Conservation (phyloP, 2,113 vertebrate species). For the Glaucidium brasilianum region DNA sequence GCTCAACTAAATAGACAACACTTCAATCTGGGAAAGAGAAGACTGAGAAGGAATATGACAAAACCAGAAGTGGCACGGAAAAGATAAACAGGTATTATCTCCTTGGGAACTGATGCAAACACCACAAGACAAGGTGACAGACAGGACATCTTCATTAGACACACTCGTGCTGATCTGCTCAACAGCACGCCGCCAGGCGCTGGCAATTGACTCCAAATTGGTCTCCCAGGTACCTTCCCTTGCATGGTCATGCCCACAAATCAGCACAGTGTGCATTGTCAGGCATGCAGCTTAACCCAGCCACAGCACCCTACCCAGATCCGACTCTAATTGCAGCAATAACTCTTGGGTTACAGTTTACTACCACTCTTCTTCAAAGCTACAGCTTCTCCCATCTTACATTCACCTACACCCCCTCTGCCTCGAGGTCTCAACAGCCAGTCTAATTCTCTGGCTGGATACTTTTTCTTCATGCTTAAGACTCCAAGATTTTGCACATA, state of each 20-base stretch:
- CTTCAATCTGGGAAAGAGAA: not conserved
- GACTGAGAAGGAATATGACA: not conserved
- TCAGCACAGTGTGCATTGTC: not conserved
- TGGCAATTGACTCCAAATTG: not conserved
- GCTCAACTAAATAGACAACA: not conserved
- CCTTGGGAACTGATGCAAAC: not conserved
- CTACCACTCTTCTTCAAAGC: not conserved
- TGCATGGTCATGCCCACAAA: not conserved
- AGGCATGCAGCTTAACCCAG: not conserved
- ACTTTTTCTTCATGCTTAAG: not conserved
- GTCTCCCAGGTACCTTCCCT: not conserved
- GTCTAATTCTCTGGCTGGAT: not conserved
- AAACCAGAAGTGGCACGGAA: not conserved
- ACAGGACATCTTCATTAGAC: not conserved
- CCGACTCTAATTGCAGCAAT: not conserved
- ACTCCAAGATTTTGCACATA: not conserved
- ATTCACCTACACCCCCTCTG: not conserved
- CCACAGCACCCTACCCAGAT: not conserved
- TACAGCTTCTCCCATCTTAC: not conserved
- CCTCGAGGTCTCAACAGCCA: not conserved
- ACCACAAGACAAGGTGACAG: not conserved
- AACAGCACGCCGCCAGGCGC: not conserved
- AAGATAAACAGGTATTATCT: not conserved
- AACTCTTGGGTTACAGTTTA: not conserved
- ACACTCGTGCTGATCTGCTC: not conserved